phyloP scores from a whole-genome alignment of 2,888 invertebrate species.

The Stictocephala bisonia region DNA sequence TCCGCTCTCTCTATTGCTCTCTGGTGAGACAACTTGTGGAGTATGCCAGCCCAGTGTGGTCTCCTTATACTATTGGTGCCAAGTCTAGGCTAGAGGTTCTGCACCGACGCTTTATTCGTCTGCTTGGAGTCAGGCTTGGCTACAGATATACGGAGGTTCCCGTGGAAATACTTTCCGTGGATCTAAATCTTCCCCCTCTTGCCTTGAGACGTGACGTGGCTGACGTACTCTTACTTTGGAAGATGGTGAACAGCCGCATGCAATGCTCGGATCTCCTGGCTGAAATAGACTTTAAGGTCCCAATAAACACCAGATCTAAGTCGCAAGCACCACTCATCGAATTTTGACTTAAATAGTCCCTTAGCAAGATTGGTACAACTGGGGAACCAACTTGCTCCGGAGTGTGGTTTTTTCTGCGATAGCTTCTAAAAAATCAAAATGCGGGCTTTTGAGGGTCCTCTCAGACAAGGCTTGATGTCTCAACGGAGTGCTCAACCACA shows the following conservation, averaged over 20 bases:
- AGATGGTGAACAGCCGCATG: background rate
- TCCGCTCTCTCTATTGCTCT: background rate
- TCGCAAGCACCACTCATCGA: background rate
- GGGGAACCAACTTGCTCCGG: background rate
- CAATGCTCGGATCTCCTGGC: background rate
- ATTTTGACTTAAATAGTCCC: background rate
- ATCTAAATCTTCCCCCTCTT: background rate
- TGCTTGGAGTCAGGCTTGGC: background rate
- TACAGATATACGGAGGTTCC: background rate
- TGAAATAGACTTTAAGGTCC: background rate
- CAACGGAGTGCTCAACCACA: no score
- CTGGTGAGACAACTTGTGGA: background rate
- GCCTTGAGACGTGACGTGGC: background rate
- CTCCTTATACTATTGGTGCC: background rate
- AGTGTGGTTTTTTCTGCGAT: background rate
- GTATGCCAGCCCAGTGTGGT: constrained; percentile 7
- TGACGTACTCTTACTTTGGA: background rate
- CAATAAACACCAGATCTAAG: background rate
- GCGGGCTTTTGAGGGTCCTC: no score
- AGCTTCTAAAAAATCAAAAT: background rate
- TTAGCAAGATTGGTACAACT: background rate
- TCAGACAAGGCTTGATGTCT: no score
- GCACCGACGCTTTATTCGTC: background rate
- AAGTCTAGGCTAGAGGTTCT: background rate
- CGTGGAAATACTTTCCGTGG: background rate